Base-by-base conservation (phyloP, 2,888 invertebrate species). In the Philopedon plagiatum region DNA sequence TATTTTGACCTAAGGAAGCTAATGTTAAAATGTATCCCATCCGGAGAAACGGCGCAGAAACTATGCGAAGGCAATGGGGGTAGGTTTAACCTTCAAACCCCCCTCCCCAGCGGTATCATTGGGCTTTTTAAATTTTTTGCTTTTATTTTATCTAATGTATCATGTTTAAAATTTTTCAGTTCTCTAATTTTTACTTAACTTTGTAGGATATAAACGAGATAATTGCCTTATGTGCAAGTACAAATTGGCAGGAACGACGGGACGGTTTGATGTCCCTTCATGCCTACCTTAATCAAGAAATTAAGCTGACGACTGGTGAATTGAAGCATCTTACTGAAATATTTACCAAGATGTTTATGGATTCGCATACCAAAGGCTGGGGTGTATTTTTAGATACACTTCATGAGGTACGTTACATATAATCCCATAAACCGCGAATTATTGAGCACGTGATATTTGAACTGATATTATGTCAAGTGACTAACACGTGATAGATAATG, bases 311-410 rank as follows among this genome's bases (percentile, higher is more conserved):
- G 0, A 89, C 90, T 3, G 88, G 90, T 0, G 95, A 96, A 81
- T 87, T 96, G 68, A 91, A 93, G 74, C 91, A 93, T 76, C 91
- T 97, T n/a, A 94, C 96, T 0, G 98, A 98, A 79, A 93, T 96
- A 74, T 95, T 98, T 82, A 94, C 96, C 74, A 94, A 96, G 87
- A 96, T 98, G 95, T 98, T 99, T 85, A 96, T 97, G 90, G 98
- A 99, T 86, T 95, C 97, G 1, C 96, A 98, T 87, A 91, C 97
- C 79, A 94, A 96, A 87, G 97, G 97, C 77, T 94, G 98, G 87
- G 94, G 95, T 56, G 87, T 98, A 72, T 96, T 98, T 85, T 87
- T 98, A 83, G 99, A 99, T 83, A 95, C 97, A 0, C 90, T 99
- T 41, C 94, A 94, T 80, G 97, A 97, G 83, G 88, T 98, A 80